Conservation (phyloP, 2,888 invertebrate genomes). For the Ashinkailepas kermadecensis region DNA sequence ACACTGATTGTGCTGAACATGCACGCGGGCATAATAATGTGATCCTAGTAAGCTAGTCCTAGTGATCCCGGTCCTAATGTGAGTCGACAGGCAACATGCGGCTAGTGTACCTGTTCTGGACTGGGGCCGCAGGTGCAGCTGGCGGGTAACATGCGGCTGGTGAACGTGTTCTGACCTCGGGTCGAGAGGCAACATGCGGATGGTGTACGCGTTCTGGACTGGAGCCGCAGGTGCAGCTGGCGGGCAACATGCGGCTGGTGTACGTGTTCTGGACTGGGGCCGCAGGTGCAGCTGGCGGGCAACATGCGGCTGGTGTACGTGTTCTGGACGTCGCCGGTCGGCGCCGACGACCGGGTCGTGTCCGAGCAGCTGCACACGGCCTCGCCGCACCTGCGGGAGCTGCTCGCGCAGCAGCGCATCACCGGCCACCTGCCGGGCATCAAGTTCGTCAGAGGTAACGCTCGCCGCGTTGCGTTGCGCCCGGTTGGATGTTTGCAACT, state of each 20-base stretch:
- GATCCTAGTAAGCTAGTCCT: background rate
- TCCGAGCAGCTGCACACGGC: background rate
- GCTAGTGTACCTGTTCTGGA: no score
- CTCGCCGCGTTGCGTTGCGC: no score
- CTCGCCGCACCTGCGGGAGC: background rate
- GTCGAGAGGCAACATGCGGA: no score
- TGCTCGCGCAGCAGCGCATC: constrained; percentile 10
- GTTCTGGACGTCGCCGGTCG: background rate
- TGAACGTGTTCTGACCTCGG: constrained; percentile 3
- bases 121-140: background rate
- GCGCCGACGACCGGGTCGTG: background rate
- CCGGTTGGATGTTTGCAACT: no score
- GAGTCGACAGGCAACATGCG: no score
- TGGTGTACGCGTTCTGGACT: constrained; percentile 14
- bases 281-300: background rate
- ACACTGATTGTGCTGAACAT: no score
- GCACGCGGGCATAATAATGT: no score
- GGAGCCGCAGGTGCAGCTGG: no score
- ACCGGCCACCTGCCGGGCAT: constrained; percentile 6
- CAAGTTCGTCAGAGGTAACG: constrained; percentile 5
- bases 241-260: no score
- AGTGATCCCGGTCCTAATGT: background rate
- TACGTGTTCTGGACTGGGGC: background rate
- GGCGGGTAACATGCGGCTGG: background rate
- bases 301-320: constrained; percentile 18